Evolutionary conservation across 2,113 vertebrate species (phyloP), one percentile per base, ranked within the genome.

Genomic region (Miniopterus natalensis): DNA sequence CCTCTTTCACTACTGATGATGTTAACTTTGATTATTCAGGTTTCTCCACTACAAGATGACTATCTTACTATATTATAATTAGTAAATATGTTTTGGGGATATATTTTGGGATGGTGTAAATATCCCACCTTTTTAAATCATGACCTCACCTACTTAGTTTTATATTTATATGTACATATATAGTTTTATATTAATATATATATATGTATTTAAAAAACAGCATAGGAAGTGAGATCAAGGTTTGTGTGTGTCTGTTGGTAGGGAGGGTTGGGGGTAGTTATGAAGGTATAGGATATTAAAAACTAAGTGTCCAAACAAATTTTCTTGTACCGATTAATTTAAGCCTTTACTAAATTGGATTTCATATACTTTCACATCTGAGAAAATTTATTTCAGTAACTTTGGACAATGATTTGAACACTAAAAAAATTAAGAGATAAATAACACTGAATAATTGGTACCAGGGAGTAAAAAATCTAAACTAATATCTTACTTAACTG

Each of bases 341-440:
- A 75, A 75, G 12, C 31, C 27, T 4, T 85, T 85, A 11, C 31
- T 84, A 59, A 88, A 81, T 40, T 73, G 21, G 10, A 92, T 75
- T 70, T 63, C 40, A 25, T 55, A 53, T 55, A 92, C 25, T 80
- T 85, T 84, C 29, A 88, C 42, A 80, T 75, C 49, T 84, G 29
- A 90, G 70, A 57, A 92, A 86, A 81, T 45, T 49, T 68, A 84
- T 71, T 94, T 42, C 2, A 92, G 14, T 53, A 79, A 88, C 29
- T 79, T 78, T 90, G 20, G 15, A 65, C 42, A 90, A 23, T 71
- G 25, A 36, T 90, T 84, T 81, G 27, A 81, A 49, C 12, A 57
- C 45, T 81, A 45, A 90, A 20, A 94, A 86, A 27, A 18, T 42
- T 71, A 55, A 81, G 66, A 92, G 18, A 84, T 21, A 53, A 70